These are phyloP conservation scores for Pangasius macronema DNA, from an alignment of 2,797 vertebrate genomes.

Conservation along the genomic window DNA sequence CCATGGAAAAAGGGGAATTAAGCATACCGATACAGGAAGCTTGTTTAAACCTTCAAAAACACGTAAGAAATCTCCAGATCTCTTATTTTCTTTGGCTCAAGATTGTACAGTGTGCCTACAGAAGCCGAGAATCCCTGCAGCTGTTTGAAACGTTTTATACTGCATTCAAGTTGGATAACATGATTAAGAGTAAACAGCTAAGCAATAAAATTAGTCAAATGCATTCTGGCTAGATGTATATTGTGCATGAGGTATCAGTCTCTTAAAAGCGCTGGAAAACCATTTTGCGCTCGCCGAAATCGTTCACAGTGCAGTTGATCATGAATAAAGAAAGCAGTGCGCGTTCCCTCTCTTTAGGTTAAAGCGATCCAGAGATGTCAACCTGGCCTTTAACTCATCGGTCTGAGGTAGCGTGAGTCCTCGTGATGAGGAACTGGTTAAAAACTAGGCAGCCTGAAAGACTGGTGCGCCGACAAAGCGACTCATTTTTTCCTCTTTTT, in stretches of 20 bases:
- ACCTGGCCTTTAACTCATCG: conserved; percentile 6
- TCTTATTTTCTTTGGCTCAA: conserved; percentile 31
- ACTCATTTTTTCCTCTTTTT: conserved; percentile 74
- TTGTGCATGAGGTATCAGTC: conserved; percentile 39
- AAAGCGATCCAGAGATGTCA: background rate
- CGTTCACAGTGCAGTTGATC: conserved; percentile 40
- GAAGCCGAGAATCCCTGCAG: conserved; percentile 5
- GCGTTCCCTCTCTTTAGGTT: conserved; percentile 22
- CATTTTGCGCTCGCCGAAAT: background rate
- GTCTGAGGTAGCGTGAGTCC: conserved; percentile 37
- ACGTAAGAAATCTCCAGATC: background rate
- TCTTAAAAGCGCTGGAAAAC: conserved; percentile 23
- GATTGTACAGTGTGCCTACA: conserved; percentile 25
- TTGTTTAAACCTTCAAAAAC: conserved; percentile 13
- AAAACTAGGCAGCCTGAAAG: conserved; percentile 20
- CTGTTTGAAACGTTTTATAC: conserved; percentile 16
- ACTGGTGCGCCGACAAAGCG: background rate
- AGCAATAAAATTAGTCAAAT: conserved; percentile 21
- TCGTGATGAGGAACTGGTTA: conserved; percentile 22
- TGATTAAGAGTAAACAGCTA: conserved; percentile 3
- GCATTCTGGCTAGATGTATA: conserved; percentile 7
- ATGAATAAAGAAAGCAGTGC: conserved; percentile 39
- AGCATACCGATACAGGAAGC: background rate
- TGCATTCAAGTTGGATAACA: conserved; percentile 22
- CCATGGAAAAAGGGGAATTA: conserved; percentile 1